A percentile compares a stretch with the other conserved stretches of the same genome.
These are phyloP conservation scores for Lochmaea capreae DNA, from an alignment of 2,888 invertebrate species.

Conservation along the genomic window DNA sequence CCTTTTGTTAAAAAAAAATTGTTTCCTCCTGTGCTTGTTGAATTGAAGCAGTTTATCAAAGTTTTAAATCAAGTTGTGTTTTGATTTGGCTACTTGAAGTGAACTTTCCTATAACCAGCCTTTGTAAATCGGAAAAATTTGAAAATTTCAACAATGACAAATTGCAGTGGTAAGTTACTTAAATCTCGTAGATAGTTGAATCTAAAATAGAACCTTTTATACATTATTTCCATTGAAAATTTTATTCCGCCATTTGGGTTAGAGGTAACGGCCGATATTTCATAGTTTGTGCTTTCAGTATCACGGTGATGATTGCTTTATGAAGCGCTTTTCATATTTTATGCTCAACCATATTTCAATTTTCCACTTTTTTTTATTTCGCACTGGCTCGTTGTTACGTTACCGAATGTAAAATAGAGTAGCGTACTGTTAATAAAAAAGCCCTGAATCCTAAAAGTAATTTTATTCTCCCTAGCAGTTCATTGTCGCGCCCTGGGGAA, in stretches of 20 bases:
- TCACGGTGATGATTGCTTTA: conserved; percentile 17
- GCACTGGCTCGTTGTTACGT: not conserved
- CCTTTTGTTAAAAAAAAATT: too few species aligned
- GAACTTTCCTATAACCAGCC: too few species aligned
- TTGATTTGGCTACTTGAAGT: too few species aligned
- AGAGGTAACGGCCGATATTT: conserved; percentile 11
- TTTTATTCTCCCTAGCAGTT: conserved; percentile 18
- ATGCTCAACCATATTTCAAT: not conserved
- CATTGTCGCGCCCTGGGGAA: conserved; percentile 13
- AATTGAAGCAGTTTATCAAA: too few species aligned
- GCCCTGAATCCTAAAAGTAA: conserved; percentile 9
- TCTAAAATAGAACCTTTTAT: too few species aligned
- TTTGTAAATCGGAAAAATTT: too few species aligned
- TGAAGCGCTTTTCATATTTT: conserved; percentile 20
- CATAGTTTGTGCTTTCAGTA: conserved; percentile 16
- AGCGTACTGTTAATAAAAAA: conserved; percentile 4
- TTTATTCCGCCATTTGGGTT: conserved; percentile 10
- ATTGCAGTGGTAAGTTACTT: too few species aligned
- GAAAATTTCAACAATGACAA: too few species aligned
- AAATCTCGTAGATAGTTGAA: too few species aligned
- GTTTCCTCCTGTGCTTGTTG: too few species aligned
- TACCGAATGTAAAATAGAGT: conserved; percentile 15
- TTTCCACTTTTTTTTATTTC: conserved; percentile 3
- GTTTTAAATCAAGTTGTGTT: too few species aligned
- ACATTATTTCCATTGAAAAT: not conserved